Percentiles rank a stretch among this genome's conserved stretches.
Evolutionary conservation across 2,113 vertebrate genomes (phyloP).

Genomic region (Phylloscopus trochiloides): DNA sequence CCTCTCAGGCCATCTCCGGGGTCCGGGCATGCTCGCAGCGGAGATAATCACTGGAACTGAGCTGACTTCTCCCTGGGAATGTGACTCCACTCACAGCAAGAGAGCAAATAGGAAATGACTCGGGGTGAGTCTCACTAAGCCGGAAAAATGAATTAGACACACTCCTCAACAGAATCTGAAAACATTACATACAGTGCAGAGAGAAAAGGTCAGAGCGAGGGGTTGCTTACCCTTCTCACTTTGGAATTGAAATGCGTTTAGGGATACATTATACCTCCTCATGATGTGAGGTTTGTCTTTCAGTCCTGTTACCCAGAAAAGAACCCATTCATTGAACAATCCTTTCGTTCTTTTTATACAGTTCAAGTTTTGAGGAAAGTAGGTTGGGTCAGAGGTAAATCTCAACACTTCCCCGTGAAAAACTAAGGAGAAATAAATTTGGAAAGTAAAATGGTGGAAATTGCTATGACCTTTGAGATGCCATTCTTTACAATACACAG

Average conservation of each 20-base stretch:
- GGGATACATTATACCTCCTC: background rate
- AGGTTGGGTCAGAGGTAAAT: background rate
- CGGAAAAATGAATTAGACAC: slow-evolving; percentile 74
- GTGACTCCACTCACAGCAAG: slow-evolving; percentile 68
- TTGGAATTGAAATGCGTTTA: slow-evolving; percentile 21
- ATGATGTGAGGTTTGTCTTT: slow-evolving; percentile 5
- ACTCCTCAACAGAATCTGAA: slow-evolving; percentile 64
- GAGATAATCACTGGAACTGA: slow-evolving; percentile 62
- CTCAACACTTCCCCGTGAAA: background rate
- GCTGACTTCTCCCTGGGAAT: slow-evolving; percentile 43
- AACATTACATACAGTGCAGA: slow-evolving; percentile 31
- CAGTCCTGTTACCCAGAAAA: background rate
- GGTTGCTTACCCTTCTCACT: slow-evolving; percentile 8
- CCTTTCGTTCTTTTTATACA: background rate
- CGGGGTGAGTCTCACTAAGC: slow-evolving; percentile 61
- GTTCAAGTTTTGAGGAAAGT: slow-evolving; percentile 6
- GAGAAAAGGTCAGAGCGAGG: slow-evolving; percentile 47
- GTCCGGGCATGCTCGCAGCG: background rate
- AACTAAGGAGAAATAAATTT: slow-evolving; percentile 6
- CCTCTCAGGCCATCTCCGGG: background rate
- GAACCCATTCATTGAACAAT: background rate
- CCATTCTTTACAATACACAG: background rate
- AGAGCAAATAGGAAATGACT: slow-evolving; percentile 71
- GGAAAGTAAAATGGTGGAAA: slow-evolving; percentile 24
- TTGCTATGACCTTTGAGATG: slow-evolving; percentile 10